A percentile compares a stretch with the other conserved stretches of the same genome.
Evolutionary conservation across 2,888 invertebrate species (phyloP).

Genomic region (Thereva nobilitata): DNA sequence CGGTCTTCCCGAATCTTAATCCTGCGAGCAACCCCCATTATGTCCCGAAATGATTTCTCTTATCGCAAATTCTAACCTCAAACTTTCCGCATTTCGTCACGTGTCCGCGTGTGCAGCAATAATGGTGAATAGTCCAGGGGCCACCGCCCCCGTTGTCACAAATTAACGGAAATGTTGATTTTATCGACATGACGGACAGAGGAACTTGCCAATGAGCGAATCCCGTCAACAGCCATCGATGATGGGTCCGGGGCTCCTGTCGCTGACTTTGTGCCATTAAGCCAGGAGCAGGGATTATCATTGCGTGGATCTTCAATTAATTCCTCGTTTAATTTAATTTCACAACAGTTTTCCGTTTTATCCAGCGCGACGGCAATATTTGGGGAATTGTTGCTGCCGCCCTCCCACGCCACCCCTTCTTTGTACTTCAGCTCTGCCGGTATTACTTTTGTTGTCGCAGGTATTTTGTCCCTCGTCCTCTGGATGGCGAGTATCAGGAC

Average conservation of each 20-base stretch:
- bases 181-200: constrained; percentile 28
- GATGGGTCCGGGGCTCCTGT: constrained; percentile 10
- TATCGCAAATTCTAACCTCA: not conserved
- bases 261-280: not conserved
- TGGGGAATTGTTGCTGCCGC: constrained; percentile 27
- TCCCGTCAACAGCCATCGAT: constrained; percentile 20
- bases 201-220: not conserved
- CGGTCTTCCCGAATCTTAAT: not conserved
- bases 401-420: constrained; percentile 17
- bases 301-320: constrained; percentile 45
- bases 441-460: no score
- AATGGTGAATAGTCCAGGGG: not conserved
- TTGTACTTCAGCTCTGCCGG: not conserved
- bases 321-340: constrained; percentile 44
- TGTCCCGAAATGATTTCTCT: constrained; percentile 2
- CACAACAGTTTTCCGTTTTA: constrained; percentile 38
- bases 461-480: no score
- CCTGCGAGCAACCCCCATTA: not conserved
- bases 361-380: constrained; percentile 25
- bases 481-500: not conserved
- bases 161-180: constrained; percentile 41
- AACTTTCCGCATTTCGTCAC: constrained; percentile 1
- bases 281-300: constrained; percentile 27
- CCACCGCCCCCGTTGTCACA: constrained; percentile 26
- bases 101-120: no score